Evolutionary conservation across 2,888 invertebrate genomes (phyloP).

Genomic region (Tanaodytes sp.): DNA sequence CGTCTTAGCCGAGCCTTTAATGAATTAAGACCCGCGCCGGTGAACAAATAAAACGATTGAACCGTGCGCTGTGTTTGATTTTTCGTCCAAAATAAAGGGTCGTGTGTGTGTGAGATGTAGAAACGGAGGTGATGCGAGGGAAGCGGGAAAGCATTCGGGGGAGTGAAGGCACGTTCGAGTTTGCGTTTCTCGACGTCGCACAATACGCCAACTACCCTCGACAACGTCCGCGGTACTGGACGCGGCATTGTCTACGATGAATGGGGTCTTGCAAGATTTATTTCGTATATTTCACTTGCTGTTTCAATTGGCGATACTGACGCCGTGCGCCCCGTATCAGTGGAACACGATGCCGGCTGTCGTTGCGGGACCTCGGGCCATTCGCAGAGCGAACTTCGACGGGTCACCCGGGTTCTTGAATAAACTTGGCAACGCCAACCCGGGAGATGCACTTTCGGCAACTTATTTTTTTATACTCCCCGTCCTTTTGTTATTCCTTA

Average conservation of each 20-base stretch:
- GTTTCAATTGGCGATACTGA: constrained; percentile 72
- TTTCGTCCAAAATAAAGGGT: constrained; percentile 55
- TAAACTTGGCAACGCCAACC: constrained; percentile 35
- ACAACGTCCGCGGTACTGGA: constrained; percentile 69
- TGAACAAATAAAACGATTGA: constrained; percentile 49
- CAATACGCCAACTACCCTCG: constrained; percentile 69
- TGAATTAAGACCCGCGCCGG: constrained; percentile 39
- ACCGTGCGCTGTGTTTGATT: constrained; percentile 44
- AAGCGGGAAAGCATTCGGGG: constrained; percentile 60
- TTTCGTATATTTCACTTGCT: constrained; percentile 74
- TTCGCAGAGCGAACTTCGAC: constrained; percentile 55
- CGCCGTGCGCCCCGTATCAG: constrained; percentile 64
- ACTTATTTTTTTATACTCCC: constrained; percentile 19
- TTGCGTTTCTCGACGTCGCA: constrained; percentile 65
- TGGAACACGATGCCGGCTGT: constrained; percentile 59
- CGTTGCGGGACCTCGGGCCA: constrained; percentile 56
- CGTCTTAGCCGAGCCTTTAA: constrained; percentile 24
- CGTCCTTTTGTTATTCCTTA: too few species aligned
- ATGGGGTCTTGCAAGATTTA: constrained; percentile 73
- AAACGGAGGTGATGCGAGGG: constrained; percentile 54
- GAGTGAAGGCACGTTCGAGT: constrained; percentile 63
- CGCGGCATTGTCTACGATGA: constrained; percentile 71
- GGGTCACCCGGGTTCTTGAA: constrained; percentile 52
- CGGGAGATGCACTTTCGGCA: constrained; percentile 37
- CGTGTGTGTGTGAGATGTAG: constrained; percentile 41